Evolutionary conservation across 92 coral and sea anemone species (phyloP).

Genomic region (Isaurus tuberculatus): DNA sequence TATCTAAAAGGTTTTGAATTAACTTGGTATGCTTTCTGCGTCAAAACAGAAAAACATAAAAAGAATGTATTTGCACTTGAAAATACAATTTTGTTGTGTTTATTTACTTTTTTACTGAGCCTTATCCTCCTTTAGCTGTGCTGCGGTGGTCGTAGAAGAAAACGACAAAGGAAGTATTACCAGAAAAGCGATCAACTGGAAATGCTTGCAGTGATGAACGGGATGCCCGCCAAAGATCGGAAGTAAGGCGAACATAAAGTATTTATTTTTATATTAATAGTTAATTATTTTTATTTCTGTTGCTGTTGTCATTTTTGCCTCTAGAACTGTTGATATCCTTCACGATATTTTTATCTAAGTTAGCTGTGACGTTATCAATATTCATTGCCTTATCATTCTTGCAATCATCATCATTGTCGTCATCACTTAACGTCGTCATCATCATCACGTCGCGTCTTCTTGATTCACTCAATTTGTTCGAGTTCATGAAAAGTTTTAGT

Average conservation of each 20-base stretch:
- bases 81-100: neutral
- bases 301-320: neutral
- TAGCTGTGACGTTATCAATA: no score
- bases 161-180: slow-evolving; percentile 28
- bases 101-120: neutral
- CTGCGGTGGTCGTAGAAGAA: slow-evolving; percentile 41
- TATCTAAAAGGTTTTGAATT: no score
- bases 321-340: no score
- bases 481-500: no score
- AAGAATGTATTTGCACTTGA: neutral
- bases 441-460: neutral
- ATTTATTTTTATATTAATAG: no score
- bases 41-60: neutral
- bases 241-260: neutral
- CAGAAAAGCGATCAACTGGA: slow-evolving; percentile 20
- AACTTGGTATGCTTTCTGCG: no score
- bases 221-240: neutral
- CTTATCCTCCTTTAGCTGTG: slow-evolving; percentile 3
- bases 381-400: no score
- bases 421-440: neutral
- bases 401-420: neutral
- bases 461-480: no score
- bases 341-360: no score
- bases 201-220: slow-evolving; percentile 37
- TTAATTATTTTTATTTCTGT: neutral